Evolutionary conservation across 2,888 invertebrate genomes (phyloP).

Genomic region (Xestia ashworthii): DNA sequence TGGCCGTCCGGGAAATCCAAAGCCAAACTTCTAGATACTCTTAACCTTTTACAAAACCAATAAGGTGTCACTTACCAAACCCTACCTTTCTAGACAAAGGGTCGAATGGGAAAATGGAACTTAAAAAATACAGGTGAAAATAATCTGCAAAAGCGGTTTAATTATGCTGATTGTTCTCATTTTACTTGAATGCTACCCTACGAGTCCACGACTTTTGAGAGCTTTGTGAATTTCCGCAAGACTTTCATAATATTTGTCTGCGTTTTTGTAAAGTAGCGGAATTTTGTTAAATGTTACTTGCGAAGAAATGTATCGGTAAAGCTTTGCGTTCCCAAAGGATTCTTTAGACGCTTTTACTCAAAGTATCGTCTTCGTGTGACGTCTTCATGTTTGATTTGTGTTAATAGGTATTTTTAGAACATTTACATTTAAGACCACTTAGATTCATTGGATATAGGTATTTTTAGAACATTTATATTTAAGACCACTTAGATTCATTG

Average conservation of each 20-base stretch:
- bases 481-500: neutral
- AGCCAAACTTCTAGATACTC: conserved; percentile 18
- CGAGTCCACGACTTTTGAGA: conserved; percentile 21
- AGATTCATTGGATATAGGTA: too few species aligned
- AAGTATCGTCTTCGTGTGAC: conserved; percentile 18
- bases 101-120: conserved; percentile 14
- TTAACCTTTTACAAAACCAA: conserved; percentile 35
- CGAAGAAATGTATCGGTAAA: neutral
- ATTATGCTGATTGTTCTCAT: conserved; percentile 56
- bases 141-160: conserved; percentile 37
- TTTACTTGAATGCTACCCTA: conserved; percentile 32
- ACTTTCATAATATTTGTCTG: conserved; percentile 14
- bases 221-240: conserved; percentile 26
- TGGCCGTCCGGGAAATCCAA: conserved; percentile 30
- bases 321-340: conserved; percentile 3
- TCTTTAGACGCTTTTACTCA: conserved; percentile 1
- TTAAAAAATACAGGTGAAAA: conserved; percentile 36
- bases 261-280: conserved; percentile 19
- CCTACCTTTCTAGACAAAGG: conserved; percentile 16
- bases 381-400: conserved; percentile 3
- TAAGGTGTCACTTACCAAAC: conserved; percentile 26
- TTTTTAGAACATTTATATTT: neutral
- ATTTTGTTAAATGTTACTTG: neutral
- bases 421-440: neutral
- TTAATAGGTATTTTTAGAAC: neutral